Evolutionary conservation across 2,888 invertebrate genomes (phyloP), one percentile per base, ranked within the genome.

Genomic region (Caenorhabditis sp.): DNA sequence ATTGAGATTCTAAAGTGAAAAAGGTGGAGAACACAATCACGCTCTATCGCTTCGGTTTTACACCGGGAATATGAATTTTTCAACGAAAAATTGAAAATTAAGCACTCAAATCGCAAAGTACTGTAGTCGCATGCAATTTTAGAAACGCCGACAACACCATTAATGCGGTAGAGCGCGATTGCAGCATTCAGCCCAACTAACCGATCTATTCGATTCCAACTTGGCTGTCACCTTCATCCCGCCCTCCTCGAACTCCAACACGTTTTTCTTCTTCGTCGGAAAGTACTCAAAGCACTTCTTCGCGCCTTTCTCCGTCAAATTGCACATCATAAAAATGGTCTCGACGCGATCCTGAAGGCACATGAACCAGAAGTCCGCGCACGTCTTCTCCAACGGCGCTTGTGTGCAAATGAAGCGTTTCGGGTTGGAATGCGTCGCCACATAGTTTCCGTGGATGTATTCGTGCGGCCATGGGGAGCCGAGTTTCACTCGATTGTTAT

Each of bases 371-470:
- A 82, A 82, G 64, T 84, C 84, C 53, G 70, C 44, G 26, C 76
- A 76, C 47, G 84, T 84, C 67, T 79, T 80, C 35, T 80, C 77
- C 60, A 84, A 11, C 2, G 84, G 84, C 9, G 82, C 84, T 69
- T 82, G 69, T 0, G 84, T 67, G 44, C 84, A 84, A 61, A 84
- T 84, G 70, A 84, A 84, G 1, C 82, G 61, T 44, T 77, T 80
- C 18, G 76, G 50, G 18, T 60, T 68, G 24, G 47, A 51, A 5
- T 80, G 84, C 8, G 82, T 82, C 53, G 67, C 50, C 37, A 84
- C 84, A 55, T 72, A 84, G 77, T 84, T 84, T 13, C 76, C 84
- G 37, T 84, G 84, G 32, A 84, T 82, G 70, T 84, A 84, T 37
- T 84, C 84, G 62, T 65, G 71, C 3, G 67, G 47, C 47, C 61